phyloP scores from a whole-genome alignment of 2,113 vertebrate species.

The Microcebus murinus region DNA sequence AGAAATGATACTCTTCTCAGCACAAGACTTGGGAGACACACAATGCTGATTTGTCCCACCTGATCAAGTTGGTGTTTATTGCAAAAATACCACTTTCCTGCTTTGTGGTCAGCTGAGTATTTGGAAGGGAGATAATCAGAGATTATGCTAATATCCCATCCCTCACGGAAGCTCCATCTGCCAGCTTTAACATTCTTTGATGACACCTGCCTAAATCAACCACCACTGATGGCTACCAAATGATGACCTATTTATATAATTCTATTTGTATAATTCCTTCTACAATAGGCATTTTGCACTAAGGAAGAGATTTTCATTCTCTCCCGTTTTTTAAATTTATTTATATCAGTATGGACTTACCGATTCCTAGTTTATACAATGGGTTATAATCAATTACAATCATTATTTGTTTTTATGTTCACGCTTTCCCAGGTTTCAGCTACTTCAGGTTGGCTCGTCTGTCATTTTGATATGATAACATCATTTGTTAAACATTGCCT shows the following conservation, averaged over 20 bases:
- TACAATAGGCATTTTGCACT: neutral
- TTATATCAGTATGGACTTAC: neutral
- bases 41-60: neutral
- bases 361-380: neutral
- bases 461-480: neutral
- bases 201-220: neutral
- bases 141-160: neutral
- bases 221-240: neutral
- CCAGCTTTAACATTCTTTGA: neutral
- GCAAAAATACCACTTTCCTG: neutral
- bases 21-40: neutral
- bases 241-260: neutral
- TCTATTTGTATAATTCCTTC: neutral
- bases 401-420: slow-evolving; percentile 8
- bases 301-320: neutral
- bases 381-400: neutral
- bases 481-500: neutral
- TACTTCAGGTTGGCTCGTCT: neutral
- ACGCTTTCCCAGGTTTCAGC: neutral
- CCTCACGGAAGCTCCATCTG: neutral
- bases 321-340: neutral
- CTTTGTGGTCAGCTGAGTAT: neutral
- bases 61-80: neutral
- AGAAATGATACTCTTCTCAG: neutral
- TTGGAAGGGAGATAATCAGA: neutral